phyloP scores from a whole-genome alignment of 2,113 vertebrate species.

The Urocynchramus pylzowi region DNA sequence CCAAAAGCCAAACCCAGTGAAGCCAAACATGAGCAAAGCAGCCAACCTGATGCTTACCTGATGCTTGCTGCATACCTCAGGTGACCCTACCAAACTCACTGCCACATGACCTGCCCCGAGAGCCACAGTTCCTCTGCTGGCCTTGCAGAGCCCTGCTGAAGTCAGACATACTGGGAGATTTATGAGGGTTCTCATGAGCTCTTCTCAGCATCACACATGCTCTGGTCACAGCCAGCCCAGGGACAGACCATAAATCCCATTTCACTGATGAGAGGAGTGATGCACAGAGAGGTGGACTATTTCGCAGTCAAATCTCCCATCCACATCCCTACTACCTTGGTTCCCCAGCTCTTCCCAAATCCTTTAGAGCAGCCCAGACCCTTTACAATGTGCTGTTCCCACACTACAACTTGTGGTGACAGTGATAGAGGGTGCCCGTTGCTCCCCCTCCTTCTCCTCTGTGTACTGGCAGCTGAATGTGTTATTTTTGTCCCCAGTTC shows the following conservation, averaged over 20 bases:
- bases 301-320: background rate
- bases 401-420: accelerated
- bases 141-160: background rate
- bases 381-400: background rate
- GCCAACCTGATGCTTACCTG: background rate
- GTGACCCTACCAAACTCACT: background rate
- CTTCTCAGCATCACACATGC: background rate
- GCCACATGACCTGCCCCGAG: accelerated
- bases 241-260: background rate
- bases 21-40: background rate
- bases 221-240: background rate
- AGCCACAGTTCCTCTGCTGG: background rate
- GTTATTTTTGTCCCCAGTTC: background rate
- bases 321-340: background rate
- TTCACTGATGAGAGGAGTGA: background rate
- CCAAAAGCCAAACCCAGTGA: background rate
- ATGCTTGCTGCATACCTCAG: background rate
- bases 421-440: background rate
- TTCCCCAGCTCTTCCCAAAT: background rate
- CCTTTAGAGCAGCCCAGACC: background rate
- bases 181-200: background rate
- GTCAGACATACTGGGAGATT: background rate
- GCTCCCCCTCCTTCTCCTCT: background rate
- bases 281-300: background rate
- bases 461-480: background rate